Percentiles rank a stretch among this genome's conserved stretches.
Conservation (phyloP, 2,797 vertebrate species). For the Epinephelus coioides region DNA sequence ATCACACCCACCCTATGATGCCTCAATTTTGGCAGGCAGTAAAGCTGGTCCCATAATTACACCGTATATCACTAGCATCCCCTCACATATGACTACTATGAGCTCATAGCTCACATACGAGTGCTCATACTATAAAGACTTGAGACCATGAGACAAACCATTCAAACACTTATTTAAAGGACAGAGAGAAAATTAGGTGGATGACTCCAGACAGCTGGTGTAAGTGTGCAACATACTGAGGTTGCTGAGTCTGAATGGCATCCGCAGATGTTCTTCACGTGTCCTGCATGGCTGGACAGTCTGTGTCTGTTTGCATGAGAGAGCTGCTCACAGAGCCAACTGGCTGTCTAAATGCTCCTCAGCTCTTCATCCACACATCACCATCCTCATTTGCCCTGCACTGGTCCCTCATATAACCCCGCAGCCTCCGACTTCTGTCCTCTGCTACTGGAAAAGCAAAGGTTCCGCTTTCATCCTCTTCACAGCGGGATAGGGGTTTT, state of each 20-base stretch:
- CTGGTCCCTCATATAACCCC: background rate
- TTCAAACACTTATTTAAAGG: slow-evolving; percentile 32
- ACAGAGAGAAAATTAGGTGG: slow-evolving; percentile 31
- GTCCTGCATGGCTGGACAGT: slow-evolving; percentile 54
- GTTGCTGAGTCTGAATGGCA: slow-evolving; percentile 74
- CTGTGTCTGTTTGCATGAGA: slow-evolving; percentile 61
- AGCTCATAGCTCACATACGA: slow-evolving; percentile 19
- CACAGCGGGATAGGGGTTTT: slow-evolving; percentile 1
- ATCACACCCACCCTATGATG: slow-evolving; percentile 9
- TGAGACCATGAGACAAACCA: background rate
- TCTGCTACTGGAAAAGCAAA: slow-evolving; percentile 23
- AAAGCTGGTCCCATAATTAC: slow-evolving; percentile 43
- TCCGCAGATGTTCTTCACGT: slow-evolving; percentile 80
- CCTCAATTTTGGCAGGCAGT: background rate
- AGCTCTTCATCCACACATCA: slow-evolving; percentile 63
- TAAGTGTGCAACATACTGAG: slow-evolving; percentile 46
- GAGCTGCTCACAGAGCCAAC: slow-evolving; percentile 52
- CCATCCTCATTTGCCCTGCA: slow-evolving; percentile 33
- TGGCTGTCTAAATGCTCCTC: slow-evolving; percentile 57
- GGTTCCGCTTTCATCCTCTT: slow-evolving; percentile 10
- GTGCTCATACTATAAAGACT: slow-evolving; percentile 1
- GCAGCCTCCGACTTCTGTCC: slow-evolving; percentile 3
- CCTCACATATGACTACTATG: slow-evolving; percentile 17
- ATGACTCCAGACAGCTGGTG: slow-evolving; percentile 62
- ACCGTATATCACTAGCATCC: slow-evolving; percentile 41